phyloP scores from a whole-genome alignment of 2,113 vertebrate species.

The Odontophorus gujanensis region DNA sequence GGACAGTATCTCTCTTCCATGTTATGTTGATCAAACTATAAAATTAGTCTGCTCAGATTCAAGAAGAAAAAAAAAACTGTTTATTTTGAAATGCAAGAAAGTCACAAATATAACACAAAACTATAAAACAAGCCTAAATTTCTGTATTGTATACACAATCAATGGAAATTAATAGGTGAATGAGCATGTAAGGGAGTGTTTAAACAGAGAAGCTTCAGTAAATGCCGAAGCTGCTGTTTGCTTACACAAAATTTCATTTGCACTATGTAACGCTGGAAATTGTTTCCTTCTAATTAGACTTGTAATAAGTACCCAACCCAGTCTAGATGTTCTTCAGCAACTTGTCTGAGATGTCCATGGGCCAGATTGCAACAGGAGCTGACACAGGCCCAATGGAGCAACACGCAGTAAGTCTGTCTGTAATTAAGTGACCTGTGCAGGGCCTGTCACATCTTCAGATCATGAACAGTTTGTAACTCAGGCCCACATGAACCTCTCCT shows the following conservation, averaged over 20 bases:
- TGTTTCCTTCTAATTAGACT: slow-evolving; percentile 57
- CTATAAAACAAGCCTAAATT: background rate
- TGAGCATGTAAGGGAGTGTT: background rate
- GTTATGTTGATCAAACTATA: background rate
- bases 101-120: background rate
- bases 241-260: background rate
- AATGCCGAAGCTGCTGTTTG: background rate
- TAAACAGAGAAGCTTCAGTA: slow-evolving; percentile 16
- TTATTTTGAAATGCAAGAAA: background rate
- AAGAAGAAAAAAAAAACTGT: background rate
- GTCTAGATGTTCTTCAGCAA: slow-evolving; percentile 47
- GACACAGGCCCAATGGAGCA: background rate
- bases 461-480: background rate
- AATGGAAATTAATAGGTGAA: background rate
- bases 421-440: slow-evolving; percentile 14
- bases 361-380: slow-evolving; percentile 46
- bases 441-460: background rate
- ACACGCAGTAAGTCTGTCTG: background rate
- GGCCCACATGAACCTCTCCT: background rate
- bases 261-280: slow-evolving; percentile 41
- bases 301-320: slow-evolving; percentile 62
- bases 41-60: background rate
- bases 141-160: background rate
- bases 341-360: slow-evolving; percentile 17
- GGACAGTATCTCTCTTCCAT: background rate